Evolutionary conservation across 2,888 invertebrate genomes (phyloP), one percentile per base, ranked within the genome.

Genomic region (Dolichomitus sp.): DNA sequence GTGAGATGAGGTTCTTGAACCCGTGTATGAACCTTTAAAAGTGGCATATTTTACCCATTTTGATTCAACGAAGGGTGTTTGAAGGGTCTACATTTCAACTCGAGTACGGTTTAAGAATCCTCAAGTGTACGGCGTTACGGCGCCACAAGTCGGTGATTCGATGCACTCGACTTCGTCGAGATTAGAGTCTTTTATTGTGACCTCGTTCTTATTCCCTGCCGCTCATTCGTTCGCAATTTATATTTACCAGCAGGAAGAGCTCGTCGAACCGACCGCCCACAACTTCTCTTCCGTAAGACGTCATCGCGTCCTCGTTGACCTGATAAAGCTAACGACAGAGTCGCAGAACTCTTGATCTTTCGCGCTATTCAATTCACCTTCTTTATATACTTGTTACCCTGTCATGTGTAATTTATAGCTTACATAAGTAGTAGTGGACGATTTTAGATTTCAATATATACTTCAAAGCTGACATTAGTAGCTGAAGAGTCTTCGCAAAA

Each of bases 181-280:
- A 74, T 72, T 74, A 65, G 40, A 65, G 27, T 42, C 27, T 50
- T 57, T 33, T 59, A 33, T 57, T 40, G 33, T 45, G 14, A 30
- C 57, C n/a, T 42, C 37, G 23, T 42, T 66, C 54, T 54, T 54
- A 33, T 40, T 33, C 37, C 59, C n/a, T 33, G 17, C 23, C 68
- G 42, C 27, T 27, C 48, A 14, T 33, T 66, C 54, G 12, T 66
- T 54, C 14, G 17, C 30, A 14, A 19, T 42, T 42, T 70, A 12
- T 63, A 61, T 70, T 65, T 30, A 65, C 11, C 50, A n/a, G 27
- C 27, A 14, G 14, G 14, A 3, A 27, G 48, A 42, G 48, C 50
- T 63, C 69, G 48, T 65, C 23, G 42, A 65, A 70, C 6, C 54
- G 37, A 78, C 27, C 66, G 48, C 54, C 45, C 33, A 73, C 61